phyloP scores from a whole-genome alignment of 2,113 vertebrate species.

The Nanorana parkeri region DNA sequence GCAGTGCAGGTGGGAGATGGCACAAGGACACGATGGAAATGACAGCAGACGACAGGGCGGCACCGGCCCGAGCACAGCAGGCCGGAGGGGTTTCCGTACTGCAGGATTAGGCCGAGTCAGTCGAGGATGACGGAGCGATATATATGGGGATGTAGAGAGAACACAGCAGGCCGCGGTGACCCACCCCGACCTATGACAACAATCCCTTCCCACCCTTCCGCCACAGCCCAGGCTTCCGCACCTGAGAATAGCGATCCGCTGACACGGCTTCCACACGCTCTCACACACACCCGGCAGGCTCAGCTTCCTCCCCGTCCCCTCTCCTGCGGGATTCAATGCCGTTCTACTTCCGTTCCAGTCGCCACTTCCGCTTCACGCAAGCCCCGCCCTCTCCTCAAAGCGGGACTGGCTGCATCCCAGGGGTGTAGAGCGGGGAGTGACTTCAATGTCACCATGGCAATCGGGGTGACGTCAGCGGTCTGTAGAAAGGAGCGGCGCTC shows the following conservation, averaged over 20 bases:
- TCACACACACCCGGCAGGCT: background rate
- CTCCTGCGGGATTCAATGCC: slow-evolving; percentile 54
- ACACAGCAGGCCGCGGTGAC: slow-evolving; percentile 13
- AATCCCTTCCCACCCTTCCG: background rate
- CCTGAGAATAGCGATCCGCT: slow-evolving; percentile 22
- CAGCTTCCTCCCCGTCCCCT: slow-evolving; percentile 43
- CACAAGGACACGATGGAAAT: no score
- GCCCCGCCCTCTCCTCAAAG: background rate
- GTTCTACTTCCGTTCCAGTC: slow-evolving; percentile 55
- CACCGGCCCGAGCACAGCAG: background rate
- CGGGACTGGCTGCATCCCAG: slow-evolving; percentile 14
- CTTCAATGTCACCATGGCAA: slow-evolving; percentile 27
- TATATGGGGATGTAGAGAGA: background rate
- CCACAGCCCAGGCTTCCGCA: background rate
- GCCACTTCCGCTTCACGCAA: slow-evolving; percentile 53
- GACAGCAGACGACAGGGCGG: no score
- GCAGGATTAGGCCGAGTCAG: background rate
- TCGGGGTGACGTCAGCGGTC: slow-evolving; percentile 37
- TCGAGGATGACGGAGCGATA: background rate
- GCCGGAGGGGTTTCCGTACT: no score
- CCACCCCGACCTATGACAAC: slow-evolving; percentile 16
- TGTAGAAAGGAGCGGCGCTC: slow-evolving; percentile 4
- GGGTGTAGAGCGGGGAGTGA: slow-evolving; percentile 15
- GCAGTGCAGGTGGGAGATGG: no score
- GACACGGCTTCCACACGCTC: background rate